Evolutionary conservation across 2,797 vertebrate genomes (phyloP).

Genomic region (Sebastes nivosus): DNA sequence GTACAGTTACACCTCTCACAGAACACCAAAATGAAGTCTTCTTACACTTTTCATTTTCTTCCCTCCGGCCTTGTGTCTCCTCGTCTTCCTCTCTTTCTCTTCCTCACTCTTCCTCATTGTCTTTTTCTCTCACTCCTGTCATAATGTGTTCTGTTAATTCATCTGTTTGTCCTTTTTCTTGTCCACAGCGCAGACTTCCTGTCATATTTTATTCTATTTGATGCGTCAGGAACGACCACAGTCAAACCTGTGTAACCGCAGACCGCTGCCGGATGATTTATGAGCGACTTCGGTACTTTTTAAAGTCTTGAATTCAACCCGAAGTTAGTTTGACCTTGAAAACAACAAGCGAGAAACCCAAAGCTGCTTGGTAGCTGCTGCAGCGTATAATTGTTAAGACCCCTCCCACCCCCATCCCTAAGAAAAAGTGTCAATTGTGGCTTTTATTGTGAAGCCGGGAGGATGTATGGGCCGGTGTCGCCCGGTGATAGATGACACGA

Average conservation of each 20-base stretch:
- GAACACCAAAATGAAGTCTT: not conserved
- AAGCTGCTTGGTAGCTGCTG: not conserved
- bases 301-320: not conserved
- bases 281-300: not conserved
- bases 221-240: not conserved
- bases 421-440: conserved; percentile 59
- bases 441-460: conserved; percentile 65
- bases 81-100: too few species aligned
- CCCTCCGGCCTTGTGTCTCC: not conserved
- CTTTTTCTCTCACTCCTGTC: not conserved
- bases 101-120: not conserved
- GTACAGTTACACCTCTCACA: not conserved
- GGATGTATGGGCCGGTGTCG: conserved; percentile 53
- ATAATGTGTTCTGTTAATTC: not conserved
- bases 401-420: too few species aligned
- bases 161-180: not conserved
- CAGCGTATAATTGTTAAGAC: conserved; percentile 45
- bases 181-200: not conserved
- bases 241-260: not conserved
- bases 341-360: not conserved
- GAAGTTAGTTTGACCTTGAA: conserved; percentile 65
- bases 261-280: not conserved
- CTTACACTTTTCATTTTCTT: too few species aligned
- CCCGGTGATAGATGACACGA: conserved; percentile 67
- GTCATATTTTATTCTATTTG: not conserved